Percentiles rank a stretch among this genome's conserved stretches.
phyloP scores from a whole-genome alignment of 2,113 vertebrate species.

The Chiloscyllium plagiosum region DNA sequence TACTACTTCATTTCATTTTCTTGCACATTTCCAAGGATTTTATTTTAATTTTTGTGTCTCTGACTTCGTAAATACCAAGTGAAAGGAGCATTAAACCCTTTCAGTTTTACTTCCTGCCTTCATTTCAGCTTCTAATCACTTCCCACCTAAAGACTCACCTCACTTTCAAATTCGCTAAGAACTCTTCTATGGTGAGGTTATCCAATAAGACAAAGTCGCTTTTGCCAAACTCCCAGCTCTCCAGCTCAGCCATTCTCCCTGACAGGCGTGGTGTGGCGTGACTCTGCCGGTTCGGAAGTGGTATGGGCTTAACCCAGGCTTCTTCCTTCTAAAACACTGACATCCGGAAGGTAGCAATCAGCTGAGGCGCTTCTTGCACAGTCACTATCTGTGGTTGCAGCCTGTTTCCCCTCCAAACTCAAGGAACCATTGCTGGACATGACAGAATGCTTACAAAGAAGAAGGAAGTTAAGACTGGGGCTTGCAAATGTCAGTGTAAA shows the following conservation, averaged over 20 bases:
- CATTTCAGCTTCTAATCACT: not conserved
- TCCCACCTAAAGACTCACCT: conserved; percentile 60
- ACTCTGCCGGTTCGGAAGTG: not conserved
- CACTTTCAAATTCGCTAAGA: conserved; percentile 79
- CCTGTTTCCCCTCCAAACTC: not conserved
- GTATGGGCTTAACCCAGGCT: not conserved
- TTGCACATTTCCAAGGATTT: not conserved
- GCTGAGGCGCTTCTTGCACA: not conserved
- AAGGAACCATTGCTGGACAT: not conserved
- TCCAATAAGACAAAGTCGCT: conserved; percentile 87
- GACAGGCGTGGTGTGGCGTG: not conserved
- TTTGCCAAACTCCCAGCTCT: conserved; percentile 78
- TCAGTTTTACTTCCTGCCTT: not conserved
- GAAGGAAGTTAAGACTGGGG: not conserved
- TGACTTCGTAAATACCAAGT: not conserved
- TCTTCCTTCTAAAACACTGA: not conserved
- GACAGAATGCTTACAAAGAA: not conserved
- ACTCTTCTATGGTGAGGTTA: conserved; percentile 83
- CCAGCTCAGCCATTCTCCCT: conserved; percentile 72
- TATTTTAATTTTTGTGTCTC: not conserved
- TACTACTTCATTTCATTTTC: not conserved
- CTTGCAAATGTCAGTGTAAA: not conserved
- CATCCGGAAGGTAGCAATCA: not conserved
- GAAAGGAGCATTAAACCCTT: not conserved
- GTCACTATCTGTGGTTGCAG: not conserved